Evolutionary conservation across 2,888 invertebrate species (phyloP), one percentile per base, ranked within the genome.

Genomic region (Venustoraphidia nigricollis): DNA sequence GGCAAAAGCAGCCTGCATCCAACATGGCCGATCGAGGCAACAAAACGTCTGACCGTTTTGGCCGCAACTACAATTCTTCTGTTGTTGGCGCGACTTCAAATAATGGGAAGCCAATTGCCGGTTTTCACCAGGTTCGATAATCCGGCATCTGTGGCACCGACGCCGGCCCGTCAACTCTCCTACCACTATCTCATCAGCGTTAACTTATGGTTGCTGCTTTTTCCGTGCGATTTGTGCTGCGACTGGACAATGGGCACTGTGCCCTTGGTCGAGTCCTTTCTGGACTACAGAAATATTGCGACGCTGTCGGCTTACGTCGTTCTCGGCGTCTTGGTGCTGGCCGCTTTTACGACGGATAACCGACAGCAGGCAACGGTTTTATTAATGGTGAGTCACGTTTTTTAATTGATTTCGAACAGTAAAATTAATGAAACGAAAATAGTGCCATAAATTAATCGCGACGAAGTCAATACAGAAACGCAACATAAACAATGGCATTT

Each of bases 181-280:
- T 95, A 89, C 70, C 88, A 90, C 65, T 95, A 94, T 70, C 75
- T 96, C 55, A 81, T 92, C 53, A 85, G 90, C 46, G 75, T 94
- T 54, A 96, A 96, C 69, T 74, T 85, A 47, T 92, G 92, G 88
- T 73, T 96, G 54, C 72, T 96, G 54, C 74, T 94, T 47, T 81
- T 88, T 60, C 96, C 96, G 2, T 85, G 85, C 56, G 80, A 87
- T 56, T 74, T 96, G 48, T 95, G 95, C 70, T 95, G 95, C 67
- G 96, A 96, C 70, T 96, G 95, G 95, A 96, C 95, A 42, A 96
- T 96, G 96, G 95, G 91, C 46, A 92, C 92, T 8, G 83, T 96
- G 49, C 88, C 93, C 0, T 67, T 96, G 48, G 73, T 96, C 43
- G 79, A 82, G 56, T 80, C 84, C 37, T 75, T 91, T 63, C 61